These are phyloP conservation scores for Cottus gobio DNA, from an alignment of 2,113 vertebrate genomes.

Conservation along the genomic window DNA sequence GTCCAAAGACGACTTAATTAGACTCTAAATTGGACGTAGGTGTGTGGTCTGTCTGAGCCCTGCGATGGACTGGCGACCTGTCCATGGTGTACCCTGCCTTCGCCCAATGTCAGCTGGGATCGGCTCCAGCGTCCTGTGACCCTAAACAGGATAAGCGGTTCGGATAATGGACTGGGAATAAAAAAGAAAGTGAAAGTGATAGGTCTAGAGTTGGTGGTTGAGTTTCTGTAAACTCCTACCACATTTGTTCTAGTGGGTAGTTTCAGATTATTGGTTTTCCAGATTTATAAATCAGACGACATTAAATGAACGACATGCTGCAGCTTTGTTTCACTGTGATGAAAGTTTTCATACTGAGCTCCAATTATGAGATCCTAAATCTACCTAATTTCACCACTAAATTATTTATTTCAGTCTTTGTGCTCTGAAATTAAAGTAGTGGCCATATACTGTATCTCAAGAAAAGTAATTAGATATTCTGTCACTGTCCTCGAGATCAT, in stretches of 20 bases:
- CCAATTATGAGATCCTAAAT: not conserved
- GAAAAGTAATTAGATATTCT: not conserved
- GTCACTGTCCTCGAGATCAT: not conserved
- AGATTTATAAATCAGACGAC: not conserved
- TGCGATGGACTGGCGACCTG: no score
- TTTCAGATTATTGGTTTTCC: not conserved
- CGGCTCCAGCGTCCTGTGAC: no score
- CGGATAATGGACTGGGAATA: not conserved
- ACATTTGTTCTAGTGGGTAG: not conserved
- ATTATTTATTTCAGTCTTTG: not conserved
- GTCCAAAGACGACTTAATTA: no score
- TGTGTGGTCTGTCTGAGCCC: no score
- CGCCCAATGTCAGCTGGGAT: no score
- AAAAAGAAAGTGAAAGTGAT: constrained; percentile 1
- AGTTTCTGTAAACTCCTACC: not conserved
- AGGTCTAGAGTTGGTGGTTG: not conserved
- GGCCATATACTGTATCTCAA: not conserved
- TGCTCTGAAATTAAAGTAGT: not conserved
- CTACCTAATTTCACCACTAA: not conserved
- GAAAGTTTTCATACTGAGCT: not conserved
- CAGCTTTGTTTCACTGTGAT: not conserved
- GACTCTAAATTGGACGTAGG: no score
- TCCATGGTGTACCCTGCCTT: no score
- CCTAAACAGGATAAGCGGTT: no score
- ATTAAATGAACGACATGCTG: not conserved